Evolutionary conservation across 2,888 invertebrate species (phyloP), one percentile per base, ranked within the genome.

Genomic region (Trilocha varians): DNA sequence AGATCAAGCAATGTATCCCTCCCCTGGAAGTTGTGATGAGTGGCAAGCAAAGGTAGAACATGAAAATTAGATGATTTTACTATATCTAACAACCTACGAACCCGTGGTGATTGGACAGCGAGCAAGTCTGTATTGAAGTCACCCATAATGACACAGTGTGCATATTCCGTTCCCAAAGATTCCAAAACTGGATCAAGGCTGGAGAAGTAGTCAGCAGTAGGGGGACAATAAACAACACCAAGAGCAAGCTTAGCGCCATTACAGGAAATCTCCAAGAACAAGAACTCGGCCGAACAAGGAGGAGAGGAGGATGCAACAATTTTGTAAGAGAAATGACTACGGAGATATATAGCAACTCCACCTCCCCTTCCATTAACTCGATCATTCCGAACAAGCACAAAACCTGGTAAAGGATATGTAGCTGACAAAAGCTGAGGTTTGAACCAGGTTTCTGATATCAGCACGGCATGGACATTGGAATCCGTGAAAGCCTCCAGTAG

Each of bases 331-430:
- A 48, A 40, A 13, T 45, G 32, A 3, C 18, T 13, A 1, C 40
- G 36, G 5, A 50, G 39, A 32, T 47, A 50, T 3, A 48, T 46
- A 1, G 45, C 47, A 8, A 50, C 50, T 4, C 50, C 50, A n/a
- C 46, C 48, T 13, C 46, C 39, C 1, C 43, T 36, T 16, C 34
- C 38, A 16, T 36, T 38, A 3, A 36, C 15, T 8, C 45, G 36
- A 16, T 43, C 45, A 34, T 48, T 41, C 0, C 45, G 34, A 16
- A 45, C 17, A 0, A 44, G 34, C n/a, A 37, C 13, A 36, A 34
- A 48, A 15, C 45, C 48, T 9, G 44, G 42, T 2, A 48, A 36
- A 1, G 40, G n/a, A 17, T 42, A 48, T 5, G 18, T 6, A 1
- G 36, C 13, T n/a, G 44, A 45, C n/a, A n/a, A 25, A 9, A 42